Conservation (phyloP, 2,113 vertebrate species). For the Rattus rattus region DNA sequence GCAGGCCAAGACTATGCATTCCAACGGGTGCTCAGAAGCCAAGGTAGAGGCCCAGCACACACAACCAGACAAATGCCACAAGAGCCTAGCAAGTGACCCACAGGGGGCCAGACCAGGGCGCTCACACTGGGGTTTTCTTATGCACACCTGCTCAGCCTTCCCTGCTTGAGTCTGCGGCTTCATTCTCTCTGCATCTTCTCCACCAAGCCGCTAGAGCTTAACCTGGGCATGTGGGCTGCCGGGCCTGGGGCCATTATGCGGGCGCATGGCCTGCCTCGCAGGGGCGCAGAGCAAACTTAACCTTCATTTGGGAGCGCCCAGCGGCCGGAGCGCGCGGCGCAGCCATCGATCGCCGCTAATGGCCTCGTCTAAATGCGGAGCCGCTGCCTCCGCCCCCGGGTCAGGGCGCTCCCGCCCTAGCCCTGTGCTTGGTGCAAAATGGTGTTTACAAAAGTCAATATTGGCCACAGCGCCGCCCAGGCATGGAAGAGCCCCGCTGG, state of each 20-base stretch:
- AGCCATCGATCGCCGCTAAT: conserved; percentile 82
- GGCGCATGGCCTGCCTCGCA: conserved; percentile 76
- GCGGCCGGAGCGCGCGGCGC: conserved; percentile 68
- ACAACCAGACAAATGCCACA: not conserved
- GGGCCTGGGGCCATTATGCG: conserved; percentile 78
- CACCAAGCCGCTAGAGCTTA: not conserved
- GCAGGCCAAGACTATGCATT: rapidly evolving
- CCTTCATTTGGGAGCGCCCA: conserved; percentile 83
- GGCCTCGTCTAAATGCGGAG: conserved; percentile 84
- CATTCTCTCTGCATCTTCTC: not conserved
- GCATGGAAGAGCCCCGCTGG: conserved; percentile 33
- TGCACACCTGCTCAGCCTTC: not conserved
- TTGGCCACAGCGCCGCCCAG: conserved; percentile 39
- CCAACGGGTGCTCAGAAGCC: rapidly evolving
- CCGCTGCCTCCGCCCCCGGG: conserved; percentile 80
- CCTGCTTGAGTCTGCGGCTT: rapidly evolving
- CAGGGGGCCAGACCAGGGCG: not conserved
- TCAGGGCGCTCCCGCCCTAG: conserved; percentile 76
- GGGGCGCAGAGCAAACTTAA: conserved; percentile 84
- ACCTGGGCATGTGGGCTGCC: conserved; percentile 36
- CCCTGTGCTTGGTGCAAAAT: conserved; percentile 61
- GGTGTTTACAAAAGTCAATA: conserved; percentile 83
- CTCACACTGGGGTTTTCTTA: not conserved
- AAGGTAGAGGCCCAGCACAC: not conserved
- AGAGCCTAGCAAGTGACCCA: not conserved